phyloP scores from a whole-genome alignment of 2,888 invertebrate species.

The Parelbella ahira region DNA sequence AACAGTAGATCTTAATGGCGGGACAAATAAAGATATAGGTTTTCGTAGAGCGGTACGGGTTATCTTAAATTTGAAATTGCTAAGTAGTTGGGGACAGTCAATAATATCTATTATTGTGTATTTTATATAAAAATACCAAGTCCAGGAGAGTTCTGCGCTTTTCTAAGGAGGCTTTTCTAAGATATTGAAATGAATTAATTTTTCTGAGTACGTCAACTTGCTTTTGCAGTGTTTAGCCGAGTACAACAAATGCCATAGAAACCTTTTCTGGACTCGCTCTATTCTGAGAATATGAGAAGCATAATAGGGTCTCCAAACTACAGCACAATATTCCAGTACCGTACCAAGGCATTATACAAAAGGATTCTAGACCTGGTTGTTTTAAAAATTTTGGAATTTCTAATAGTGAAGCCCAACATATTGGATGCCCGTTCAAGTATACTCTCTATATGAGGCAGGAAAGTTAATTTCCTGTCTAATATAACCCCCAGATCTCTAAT shows the following conservation, averaged over 20 bases:
- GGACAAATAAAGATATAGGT: too few species aligned
- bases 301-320: neutral
- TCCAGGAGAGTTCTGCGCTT: neutral
- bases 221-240: too few species aligned
- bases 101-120: neutral
- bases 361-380: neutral
- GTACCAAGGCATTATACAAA: neutral
- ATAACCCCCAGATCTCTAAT: slow-evolving; percentile 2
- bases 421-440: neutral
- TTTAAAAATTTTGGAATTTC: slow-evolving; percentile 1
- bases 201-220: neutral
- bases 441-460: neutral
- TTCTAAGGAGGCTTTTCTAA: neutral
- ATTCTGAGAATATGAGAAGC: neutral
- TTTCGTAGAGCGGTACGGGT: too few species aligned
- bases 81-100: neutral
- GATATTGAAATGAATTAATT: neutral
- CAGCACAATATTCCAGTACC: neutral
- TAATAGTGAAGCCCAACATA: neutral
- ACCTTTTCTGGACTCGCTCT: too few species aligned
- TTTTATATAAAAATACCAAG: neutral
- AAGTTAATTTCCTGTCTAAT: slow-evolving; percentile 1
- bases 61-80: neutral
- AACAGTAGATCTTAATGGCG: too few species aligned
- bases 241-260: too few species aligned